Conservation (phyloP, 2,113 vertebrate genomes). For the Acrocephalus kingi region DNA sequence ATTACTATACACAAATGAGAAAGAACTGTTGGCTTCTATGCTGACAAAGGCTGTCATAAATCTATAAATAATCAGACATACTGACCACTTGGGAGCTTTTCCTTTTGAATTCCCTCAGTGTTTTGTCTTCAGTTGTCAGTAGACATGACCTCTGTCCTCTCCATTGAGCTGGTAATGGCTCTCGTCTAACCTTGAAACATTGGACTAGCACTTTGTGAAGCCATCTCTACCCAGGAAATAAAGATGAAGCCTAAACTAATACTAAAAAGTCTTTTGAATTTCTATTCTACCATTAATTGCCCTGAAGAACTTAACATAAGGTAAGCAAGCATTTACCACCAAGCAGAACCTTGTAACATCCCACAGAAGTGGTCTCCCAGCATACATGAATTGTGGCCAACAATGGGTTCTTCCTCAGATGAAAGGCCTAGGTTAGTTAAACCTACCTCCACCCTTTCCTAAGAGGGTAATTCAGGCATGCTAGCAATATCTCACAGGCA, state of each 20-base stretch:
- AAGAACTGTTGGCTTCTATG: neutral
- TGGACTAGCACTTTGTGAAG: neutral
- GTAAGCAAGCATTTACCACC: neutral
- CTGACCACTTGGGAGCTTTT: neutral
- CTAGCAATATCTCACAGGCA: neutral
- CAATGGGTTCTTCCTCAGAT: neutral
- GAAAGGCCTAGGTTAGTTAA: neutral
- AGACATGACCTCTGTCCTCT: neutral
- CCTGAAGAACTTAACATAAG: neutral
- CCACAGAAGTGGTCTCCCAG: neutral
- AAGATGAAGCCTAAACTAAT: neutral
- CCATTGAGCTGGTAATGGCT: neutral
- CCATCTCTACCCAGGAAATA: neutral
- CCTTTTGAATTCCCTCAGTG: neutral
- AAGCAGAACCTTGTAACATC: neutral
- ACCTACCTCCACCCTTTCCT: neutral
- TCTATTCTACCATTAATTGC: neutral
- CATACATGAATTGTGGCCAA: neutral
- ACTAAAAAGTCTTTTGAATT: neutral
- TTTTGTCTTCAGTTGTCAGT: neutral
- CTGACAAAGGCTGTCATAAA: neutral
- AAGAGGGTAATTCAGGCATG: neutral
- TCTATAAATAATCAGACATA: neutral
- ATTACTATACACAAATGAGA: neutral
- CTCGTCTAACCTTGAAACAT: neutral